Percentiles rank a stretch among this genome's conserved stretches.
These are phyloP conservation scores for Pristionchus japonicus DNA, from an alignment of 2,888 invertebrate genomes.

Conservation along the genomic window DNA sequence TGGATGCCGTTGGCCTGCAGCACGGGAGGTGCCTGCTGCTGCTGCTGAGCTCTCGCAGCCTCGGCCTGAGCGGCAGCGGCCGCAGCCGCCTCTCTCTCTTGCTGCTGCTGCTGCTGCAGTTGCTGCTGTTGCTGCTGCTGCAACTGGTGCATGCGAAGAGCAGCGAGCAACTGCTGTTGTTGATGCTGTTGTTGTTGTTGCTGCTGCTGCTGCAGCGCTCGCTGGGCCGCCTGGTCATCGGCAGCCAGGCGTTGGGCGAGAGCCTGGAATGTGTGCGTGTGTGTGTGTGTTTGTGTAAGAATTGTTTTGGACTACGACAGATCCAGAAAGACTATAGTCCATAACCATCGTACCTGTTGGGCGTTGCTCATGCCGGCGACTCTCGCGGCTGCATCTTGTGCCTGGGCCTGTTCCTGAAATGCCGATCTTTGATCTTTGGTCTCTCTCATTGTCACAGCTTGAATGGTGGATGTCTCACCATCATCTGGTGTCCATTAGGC, in stretches of 20 bases:
- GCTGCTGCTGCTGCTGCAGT: not conserved
- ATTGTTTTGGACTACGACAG: too few relatives aligned
- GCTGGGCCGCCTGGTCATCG: not conserved
- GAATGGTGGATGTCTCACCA: too few relatives aligned
- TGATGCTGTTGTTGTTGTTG: not conserved
- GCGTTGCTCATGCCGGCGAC: not conserved
- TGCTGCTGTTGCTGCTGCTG: not conserved
- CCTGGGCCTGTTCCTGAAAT: not conserved
- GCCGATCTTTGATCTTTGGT: not conserved
- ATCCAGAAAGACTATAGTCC: too few relatives aligned
- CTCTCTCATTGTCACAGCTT: not conserved
- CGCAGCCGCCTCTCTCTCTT: too few relatives aligned
- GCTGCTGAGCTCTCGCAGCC: not conserved
- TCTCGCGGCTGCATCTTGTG: not conserved
- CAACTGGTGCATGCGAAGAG: too few relatives aligned
- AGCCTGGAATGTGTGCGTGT: not conserved
- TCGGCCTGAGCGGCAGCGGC: too few relatives aligned
- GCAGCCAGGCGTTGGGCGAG: not conserved
- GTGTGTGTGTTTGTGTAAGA: too few relatives aligned
- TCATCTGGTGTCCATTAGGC: not conserved
- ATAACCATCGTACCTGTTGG: not conserved
- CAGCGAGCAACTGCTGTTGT: not conserved
- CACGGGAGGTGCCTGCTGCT: too few relatives aligned
- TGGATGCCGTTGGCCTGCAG: not conserved
- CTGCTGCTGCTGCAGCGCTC: not conserved